phyloP scores from a whole-genome alignment of 23 tunicate species.

The Botrylloides violaceus region DNA sequence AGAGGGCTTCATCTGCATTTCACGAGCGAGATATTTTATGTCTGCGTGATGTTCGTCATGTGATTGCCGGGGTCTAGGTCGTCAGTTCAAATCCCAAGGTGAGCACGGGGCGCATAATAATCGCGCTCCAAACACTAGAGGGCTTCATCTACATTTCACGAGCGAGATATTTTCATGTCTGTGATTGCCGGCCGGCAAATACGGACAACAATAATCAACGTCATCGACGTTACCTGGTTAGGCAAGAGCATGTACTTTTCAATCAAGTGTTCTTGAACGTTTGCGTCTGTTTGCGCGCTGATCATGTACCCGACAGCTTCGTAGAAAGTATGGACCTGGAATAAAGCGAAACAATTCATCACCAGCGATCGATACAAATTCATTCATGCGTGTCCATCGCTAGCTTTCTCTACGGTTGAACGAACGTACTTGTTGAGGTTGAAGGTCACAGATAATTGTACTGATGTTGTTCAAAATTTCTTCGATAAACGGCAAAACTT shows the following conservation, averaged over 20 bases:
- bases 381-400: not conserved
- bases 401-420: too few relatives aligned
- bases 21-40: too few relatives aligned
- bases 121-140: too few relatives aligned
- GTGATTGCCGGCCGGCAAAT: too few relatives aligned
- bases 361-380: not conserved
- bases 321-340: slow-evolving; percentile 93
- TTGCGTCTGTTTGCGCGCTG: slow-evolving; percentile 81
- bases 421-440: slow-evolving; percentile 92
- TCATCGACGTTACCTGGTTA: slow-evolving; percentile 56
- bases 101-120: too few relatives aligned
- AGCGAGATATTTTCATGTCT: too few relatives aligned
- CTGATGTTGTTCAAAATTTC: slow-evolving; percentile 86
- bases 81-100: too few relatives aligned
- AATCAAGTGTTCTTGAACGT: slow-evolving; percentile 92
- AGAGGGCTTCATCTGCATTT: too few relatives aligned
- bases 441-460: slow-evolving; percentile 96
- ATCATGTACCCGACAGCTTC: slow-evolving; percentile 99
- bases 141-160: too few relatives aligned
- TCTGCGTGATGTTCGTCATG: too few relatives aligned
- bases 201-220: not conserved
- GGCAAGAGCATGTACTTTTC: slow-evolving; percentile 98
- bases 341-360: not conserved
- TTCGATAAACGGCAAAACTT: slow-evolving; percentile 99
- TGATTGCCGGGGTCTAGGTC: too few relatives aligned